phyloP scores from a whole-genome alignment of 2,113 vertebrate species.

The Daubentonia madagascariensis region DNA sequence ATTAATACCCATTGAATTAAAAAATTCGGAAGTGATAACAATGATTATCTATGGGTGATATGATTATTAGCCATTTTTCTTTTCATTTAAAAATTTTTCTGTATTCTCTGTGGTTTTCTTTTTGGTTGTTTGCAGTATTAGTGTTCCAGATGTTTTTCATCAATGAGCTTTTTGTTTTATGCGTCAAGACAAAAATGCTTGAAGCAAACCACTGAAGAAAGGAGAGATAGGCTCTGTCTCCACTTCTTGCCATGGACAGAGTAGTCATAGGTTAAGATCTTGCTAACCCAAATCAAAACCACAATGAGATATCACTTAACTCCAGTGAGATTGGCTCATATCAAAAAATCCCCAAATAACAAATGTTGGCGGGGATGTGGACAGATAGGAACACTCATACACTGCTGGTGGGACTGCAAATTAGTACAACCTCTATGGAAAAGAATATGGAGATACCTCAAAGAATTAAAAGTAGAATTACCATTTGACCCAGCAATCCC shows the following conservation, averaged over 20 bases:
- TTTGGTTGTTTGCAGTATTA: not conserved
- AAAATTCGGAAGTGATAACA: not conserved
- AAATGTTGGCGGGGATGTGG: too few relatives aligned
- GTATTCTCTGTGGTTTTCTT: not conserved
- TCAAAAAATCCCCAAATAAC: too few relatives aligned
- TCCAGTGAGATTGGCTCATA: too few relatives aligned
- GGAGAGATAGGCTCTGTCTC: not conserved
- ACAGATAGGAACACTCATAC: too few relatives aligned
- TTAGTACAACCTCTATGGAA: too few relatives aligned
- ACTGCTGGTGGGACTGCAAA: too few relatives aligned
- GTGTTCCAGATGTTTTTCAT: not conserved
- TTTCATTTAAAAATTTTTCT: not conserved
- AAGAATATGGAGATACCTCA: too few relatives aligned
- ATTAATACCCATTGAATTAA: not conserved
- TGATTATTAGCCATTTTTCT: not conserved
- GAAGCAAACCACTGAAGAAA: not conserved
- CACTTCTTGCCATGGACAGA: not conserved
- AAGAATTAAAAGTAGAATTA: too few relatives aligned
- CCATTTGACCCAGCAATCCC: too few relatives aligned
- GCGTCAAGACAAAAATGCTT: not conserved
- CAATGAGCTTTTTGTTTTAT: not conserved
- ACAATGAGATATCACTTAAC: too few relatives aligned
- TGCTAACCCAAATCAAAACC: too few relatives aligned
- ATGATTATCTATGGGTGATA: not conserved
- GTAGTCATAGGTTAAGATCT: not conserved